Evolutionary conservation across 2,797 vertebrate genomes (phyloP), one percentile per base, ranked within the genome.

Genomic region (Antennarius maculatus): DNA sequence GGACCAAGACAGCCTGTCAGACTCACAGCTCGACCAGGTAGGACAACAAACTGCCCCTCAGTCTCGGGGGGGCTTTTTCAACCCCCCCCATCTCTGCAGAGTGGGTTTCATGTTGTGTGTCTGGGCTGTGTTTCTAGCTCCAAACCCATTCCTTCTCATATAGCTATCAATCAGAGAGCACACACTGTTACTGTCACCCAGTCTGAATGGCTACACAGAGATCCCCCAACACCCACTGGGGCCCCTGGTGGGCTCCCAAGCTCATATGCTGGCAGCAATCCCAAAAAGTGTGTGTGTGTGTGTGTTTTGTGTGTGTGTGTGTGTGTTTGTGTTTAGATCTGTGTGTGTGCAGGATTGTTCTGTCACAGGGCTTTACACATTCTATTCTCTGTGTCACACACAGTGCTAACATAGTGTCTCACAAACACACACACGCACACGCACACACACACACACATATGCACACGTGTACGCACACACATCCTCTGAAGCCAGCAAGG

Each of bases 11-110:
- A 85, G 79, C 53, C 89, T 93, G 16, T 92, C 89, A 76, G 93
- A 91, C 65, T 41, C 82, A 37, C 94, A 93, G 61, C 88, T 90
- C 0, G 73, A 92, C 41, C 95, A 98, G 95, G 97, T 98, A 93
- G 10, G 28, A 54, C 42, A 13, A 47, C 7, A 16, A 8, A 57
- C 27, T 4, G 56, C 57, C 16, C 17, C 59, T 43, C 6, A 54
- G 50, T 45, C 18, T 47, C 50, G 14, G 17, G 50, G 37, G 14
- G 6, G 28, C 14, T 6, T 6, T 6, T 15, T 37, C 2, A 16
- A 17, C 1, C 18, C 43, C 18, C 43, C 16, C 39, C 2, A 10
- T 31, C 37, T 52, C 16, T 56, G 9, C 46, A 8, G 41, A 28
- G 2, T 34, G 31, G 5, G 31, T 34, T 34, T 34, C 42, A 49